Evolutionary conservation across 2,797 vertebrate genomes (phyloP).

Genomic region (Melanotaenia maccullochi): DNA sequence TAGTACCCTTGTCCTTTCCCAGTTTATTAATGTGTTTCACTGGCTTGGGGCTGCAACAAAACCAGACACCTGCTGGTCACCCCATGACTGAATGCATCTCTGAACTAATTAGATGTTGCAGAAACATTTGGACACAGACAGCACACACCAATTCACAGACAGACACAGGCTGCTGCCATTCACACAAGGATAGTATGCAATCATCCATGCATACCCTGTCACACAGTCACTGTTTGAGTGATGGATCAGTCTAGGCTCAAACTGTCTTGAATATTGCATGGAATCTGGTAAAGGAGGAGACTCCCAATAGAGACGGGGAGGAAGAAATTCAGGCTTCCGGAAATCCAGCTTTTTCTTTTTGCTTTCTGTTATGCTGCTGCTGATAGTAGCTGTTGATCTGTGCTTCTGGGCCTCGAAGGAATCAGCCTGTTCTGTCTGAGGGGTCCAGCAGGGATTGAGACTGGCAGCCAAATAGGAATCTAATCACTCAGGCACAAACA

Average conservation of each 20-base stretch:
- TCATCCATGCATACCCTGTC: slow-evolving; percentile 36
- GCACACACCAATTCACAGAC: slow-evolving; percentile 55
- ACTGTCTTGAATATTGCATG: slow-evolving; percentile 71
- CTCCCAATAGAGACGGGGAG: slow-evolving; percentile 58
- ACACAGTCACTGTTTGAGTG: slow-evolving; percentile 62
- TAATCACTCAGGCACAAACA: slow-evolving; percentile 75
- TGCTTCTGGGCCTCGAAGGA: slow-evolving; percentile 67
- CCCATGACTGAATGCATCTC: slow-evolving; percentile 72
- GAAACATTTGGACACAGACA: slow-evolving; percentile 71
- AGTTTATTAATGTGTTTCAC: slow-evolving; percentile 67
- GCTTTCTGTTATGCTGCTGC: slow-evolving; percentile 49
- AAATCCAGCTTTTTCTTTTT: slow-evolving; percentile 50
- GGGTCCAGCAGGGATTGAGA: slow-evolving; percentile 67
- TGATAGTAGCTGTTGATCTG: slow-evolving; percentile 66
- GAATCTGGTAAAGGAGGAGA: slow-evolving; percentile 53
- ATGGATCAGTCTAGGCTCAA: slow-evolving; percentile 66
- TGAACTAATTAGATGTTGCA: slow-evolving; percentile 78
- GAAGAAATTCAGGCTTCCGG: slow-evolving; percentile 59
- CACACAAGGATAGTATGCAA: slow-evolving; percentile 13
- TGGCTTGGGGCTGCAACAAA: slow-evolving; percentile 59
- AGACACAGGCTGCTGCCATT: slow-evolving; percentile 30
- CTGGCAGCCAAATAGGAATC: slow-evolving; percentile 72
- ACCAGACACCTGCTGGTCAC: slow-evolving; percentile 76
- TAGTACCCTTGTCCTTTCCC: slow-evolving; percentile 54
- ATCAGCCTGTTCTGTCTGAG: slow-evolving; percentile 69